Percentiles rank a stretch among this genome's conserved stretches.
Conservation (phyloP, 2,113 vertebrate genomes). For the Heloderma charlesbogerti region DNA sequence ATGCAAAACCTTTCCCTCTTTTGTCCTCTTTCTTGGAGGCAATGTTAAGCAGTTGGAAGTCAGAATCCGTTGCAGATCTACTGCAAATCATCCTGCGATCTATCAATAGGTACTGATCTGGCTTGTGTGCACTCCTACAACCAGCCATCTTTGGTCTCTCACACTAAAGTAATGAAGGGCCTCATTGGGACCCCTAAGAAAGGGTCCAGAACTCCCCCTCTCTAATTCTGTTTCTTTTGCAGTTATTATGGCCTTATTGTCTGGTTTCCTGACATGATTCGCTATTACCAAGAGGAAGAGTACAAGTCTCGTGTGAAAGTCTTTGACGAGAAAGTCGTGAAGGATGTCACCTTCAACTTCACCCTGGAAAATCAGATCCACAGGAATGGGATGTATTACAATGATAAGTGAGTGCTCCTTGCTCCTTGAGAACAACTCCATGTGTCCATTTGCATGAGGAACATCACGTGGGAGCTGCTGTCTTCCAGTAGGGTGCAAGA, state of each 20-base stretch:
- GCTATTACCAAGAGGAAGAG: conserved; percentile 92
- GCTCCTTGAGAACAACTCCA: too few relatives aligned
- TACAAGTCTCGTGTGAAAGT: conserved; percentile 88
- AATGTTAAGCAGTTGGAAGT: too few relatives aligned
- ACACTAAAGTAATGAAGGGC: background rate
- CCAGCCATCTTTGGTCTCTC: background rate
- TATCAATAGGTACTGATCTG: too few relatives aligned
- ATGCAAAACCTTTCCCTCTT: too few relatives aligned
- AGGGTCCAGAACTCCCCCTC: background rate
- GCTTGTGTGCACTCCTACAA: too few relatives aligned
- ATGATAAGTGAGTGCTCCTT: conserved; percentile 85
- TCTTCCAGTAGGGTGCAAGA: background rate
- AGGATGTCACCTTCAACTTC: conserved; percentile 94
- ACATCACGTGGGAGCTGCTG: background rate
- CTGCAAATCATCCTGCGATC: too few relatives aligned
- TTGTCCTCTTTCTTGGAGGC: too few relatives aligned
- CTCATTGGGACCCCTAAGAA: background rate
- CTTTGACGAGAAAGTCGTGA: conserved; percentile 87
- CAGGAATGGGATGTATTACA: conserved; percentile 88
- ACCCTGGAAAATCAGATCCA: conserved; percentile 96
- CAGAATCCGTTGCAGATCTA: too few relatives aligned
- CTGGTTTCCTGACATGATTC: conserved; percentile 99
- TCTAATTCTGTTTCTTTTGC: conserved; percentile 19
- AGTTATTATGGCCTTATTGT: conserved; percentile 96
- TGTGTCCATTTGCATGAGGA: background rate